Base-by-base conservation (phyloP, 2,888 invertebrate species). In the Lycaena phlaeas region DNA sequence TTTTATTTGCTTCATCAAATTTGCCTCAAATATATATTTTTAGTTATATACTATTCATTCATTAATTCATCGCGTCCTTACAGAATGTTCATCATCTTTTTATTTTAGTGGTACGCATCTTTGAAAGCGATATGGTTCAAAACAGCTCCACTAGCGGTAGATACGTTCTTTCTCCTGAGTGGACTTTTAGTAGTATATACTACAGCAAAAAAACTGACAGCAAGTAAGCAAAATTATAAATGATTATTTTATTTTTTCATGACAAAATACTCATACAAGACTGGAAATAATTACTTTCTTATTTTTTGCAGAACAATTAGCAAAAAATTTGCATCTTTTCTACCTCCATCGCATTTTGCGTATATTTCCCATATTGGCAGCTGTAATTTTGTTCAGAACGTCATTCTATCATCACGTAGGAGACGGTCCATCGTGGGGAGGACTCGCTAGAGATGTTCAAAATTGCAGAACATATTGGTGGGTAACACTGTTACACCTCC, bases 101-200 rank as follows among this genome's bases (percentile, higher is more conserved):
- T 14, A 14, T 65, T 65, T 10, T 46, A 71, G 66, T 65, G 62
- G 54, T 28, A 50, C 29, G 14, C 31, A 9, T 46, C 49, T 2
- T 10, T 39, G 2, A 37, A 42, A 4, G 46, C 53, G 53, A 68
- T 62, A 61, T 78, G 48, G 84, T 66, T 36, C 56, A 44, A 45
- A 12, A 41, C 56, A 2, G 56, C 56, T 2, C 42, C 75, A 4
- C 63, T 86, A 2, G 76, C 86, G 10, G 88, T 88, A 0, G 88
- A 89, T 47, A 86, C 87, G 1, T 89, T 88, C 59, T 86, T 88
- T 52, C 34, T 57, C 12, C 37, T 61, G 17, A 53, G 54, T 18
- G 61, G 61, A 29, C 34, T 59, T 4, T 51, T 61, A 15, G 15
- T 58, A 0, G 55, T 60, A 5, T 61, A 58, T 26, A 58, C 53